Evolutionary conservation across 2,888 invertebrate species (phyloP).

Genomic region (Hyposoter didymator): DNA sequence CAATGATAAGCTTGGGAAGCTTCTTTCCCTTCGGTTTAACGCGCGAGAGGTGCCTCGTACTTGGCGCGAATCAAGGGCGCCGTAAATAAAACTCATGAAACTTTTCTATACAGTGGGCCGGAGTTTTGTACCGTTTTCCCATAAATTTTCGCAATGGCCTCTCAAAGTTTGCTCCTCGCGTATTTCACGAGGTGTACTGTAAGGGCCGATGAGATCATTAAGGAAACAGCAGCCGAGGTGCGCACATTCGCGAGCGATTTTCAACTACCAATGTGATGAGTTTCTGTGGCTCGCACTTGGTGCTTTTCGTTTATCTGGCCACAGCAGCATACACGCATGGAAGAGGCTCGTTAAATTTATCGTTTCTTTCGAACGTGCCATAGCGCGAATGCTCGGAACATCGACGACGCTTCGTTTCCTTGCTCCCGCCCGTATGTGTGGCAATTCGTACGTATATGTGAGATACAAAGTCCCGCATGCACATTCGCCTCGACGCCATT

Average conservation of each 20-base stretch:
- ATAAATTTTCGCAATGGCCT: conserved; percentile 56
- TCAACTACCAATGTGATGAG: conserved; percentile 1
- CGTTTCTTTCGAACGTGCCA: conserved; percentile 61
- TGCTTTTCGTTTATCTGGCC: conserved; percentile 24
- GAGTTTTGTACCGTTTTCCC: conserved; percentile 49
- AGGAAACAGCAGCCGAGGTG: conserved; percentile 47
- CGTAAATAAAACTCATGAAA: conserved; percentile 50
- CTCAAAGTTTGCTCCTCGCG: conserved; percentile 13
- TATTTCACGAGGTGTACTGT: conserved; percentile 43
- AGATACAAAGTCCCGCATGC: conserved; percentile 28
- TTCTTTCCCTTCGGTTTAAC: not conserved
- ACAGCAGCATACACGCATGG: not conserved
- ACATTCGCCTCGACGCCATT: conserved; percentile 45
- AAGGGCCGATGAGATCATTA: conserved; percentile 59
- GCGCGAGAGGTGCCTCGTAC: not conserved
- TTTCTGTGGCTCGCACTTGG: conserved; percentile 55
- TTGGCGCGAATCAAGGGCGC: conserved; percentile 4
- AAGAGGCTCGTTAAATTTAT: conserved; percentile 62
- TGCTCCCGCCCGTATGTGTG: not conserved
- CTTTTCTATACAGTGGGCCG: not conserved
- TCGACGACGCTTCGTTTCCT: conserved; percentile 35
- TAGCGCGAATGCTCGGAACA: conserved; percentile 31
- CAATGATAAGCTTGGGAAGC: conserved; percentile 53
- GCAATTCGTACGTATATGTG: not conserved
- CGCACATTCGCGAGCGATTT: conserved; percentile 7